phyloP scores from a whole-genome alignment of 37 sponge, comb jelly and placozoan genomes.

The Cliona cf. orientalis region DNA sequence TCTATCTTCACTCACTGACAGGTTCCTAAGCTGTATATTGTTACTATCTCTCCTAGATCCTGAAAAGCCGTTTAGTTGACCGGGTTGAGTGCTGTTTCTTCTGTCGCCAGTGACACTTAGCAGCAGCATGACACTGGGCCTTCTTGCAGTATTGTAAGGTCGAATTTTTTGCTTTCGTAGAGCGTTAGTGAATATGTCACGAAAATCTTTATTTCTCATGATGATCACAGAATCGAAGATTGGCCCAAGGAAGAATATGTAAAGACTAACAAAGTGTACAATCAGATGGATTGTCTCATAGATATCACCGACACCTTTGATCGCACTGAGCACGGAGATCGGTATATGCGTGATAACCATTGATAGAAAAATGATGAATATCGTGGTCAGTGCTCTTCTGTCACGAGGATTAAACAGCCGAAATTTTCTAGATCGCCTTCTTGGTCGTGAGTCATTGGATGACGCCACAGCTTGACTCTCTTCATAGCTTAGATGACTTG shows the following conservation, averaged over 20 bases:
- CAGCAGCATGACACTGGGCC: not conserved
- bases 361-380: not conserved
- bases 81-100: not conserved
- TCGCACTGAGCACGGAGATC: not conserved
- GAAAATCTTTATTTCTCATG: constrained; percentile 33
- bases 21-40: too few relatives aligned
- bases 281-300: not conserved
- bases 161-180: not conserved
- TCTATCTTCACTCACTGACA: too few relatives aligned
- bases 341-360: constrained; percentile 14
- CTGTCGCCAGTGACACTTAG: not conserved
- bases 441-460: too few relatives aligned
- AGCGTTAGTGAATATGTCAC: not conserved
- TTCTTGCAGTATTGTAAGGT: not conserved
- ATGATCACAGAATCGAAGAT: constrained; percentile 28
- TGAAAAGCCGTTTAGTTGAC: not conserved
- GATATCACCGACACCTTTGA: not conserved
- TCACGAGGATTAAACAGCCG: too few relatives aligned
- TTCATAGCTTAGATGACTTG: too few relatives aligned
- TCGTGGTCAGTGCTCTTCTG: constrained; percentile 4
- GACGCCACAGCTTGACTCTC: too few relatives aligned
- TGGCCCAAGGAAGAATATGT: constrained; percentile 6
- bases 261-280: constrained; percentile 7
- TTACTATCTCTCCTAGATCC: not conserved
- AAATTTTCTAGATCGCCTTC: too few relatives aligned